A percentile compares a stretch with the other conserved stretches of the same genome.
Conservation (phyloP, 92 coral and sea anemone species). For the Anthopleura xanthogrammica region DNA sequence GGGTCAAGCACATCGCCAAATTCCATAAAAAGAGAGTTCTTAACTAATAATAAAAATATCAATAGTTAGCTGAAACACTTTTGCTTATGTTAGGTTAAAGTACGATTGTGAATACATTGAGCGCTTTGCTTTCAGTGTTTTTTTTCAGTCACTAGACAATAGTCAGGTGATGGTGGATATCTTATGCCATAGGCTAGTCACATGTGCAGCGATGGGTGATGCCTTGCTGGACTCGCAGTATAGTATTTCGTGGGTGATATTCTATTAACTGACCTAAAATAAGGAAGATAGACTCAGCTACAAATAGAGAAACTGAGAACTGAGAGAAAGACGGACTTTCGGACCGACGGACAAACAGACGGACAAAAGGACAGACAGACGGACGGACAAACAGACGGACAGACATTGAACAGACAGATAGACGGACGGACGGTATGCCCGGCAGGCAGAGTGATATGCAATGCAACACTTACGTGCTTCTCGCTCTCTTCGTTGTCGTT, state of each 20-base stretch:
- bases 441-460: not conserved
- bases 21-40: not conserved
- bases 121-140: no score
- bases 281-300: no score
- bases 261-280: no score
- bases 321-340: no score
- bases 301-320: no score
- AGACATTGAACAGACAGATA: not conserved
- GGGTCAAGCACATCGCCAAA: slow-evolving; percentile 6
- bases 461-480: slow-evolving; percentile 7
- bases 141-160: no score
- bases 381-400: not conserved
- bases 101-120: no score
- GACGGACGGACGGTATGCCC: not conserved
- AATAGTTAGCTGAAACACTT: not conserved
- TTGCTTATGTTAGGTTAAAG: not conserved
- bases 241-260: no score
- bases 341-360: not conserved
- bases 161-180: no score
- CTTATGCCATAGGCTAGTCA: no score
- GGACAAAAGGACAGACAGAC: not conserved
- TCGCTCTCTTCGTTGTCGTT: slow-evolving; percentile 5
- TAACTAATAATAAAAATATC: not conserved
- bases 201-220: no score
- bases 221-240: no score